Evolutionary conservation across 2,888 invertebrate species (phyloP), one percentile per base, ranked within the genome.

Genomic region (Ellobium chinense): DNA sequence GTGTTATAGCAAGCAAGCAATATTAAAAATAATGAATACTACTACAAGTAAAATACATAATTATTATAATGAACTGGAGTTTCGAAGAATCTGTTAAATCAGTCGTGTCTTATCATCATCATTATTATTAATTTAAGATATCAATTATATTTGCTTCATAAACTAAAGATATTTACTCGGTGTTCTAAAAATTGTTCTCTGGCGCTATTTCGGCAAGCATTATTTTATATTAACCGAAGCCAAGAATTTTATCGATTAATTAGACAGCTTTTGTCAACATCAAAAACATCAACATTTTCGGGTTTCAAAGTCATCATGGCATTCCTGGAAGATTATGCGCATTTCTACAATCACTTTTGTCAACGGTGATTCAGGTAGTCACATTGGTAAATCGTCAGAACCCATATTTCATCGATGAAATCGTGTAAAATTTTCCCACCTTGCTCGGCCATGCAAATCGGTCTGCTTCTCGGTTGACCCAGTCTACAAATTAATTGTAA

Each of bases 231-330:
- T 46, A 27, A 39, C 39, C 29, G 60, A 66, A 66, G 80, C 74
- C 66, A 80, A 80, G 80, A 72, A 80, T 80, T 80, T 73, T 80
- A 80, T 80, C 80, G 80, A 80, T 80, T 80, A 78, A 78, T 70
- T 78, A 78, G 78, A 72, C 60, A 78, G 78, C 63, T 78, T 78
- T 80, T 80, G 80, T 75, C 75, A 80, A 74, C 75, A 80, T 29
- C 39, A 65, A 39, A 72, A 73, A 56, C 72, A 58, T 60, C 72
- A 60, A 72, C 60, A 72, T 36, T 72, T 72, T 34, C 37, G 14
- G 18, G 27, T 58, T 37, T 58, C 36, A 2, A n/a, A 56, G 36
- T 58, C 21, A 7, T 36, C 58, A 72, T 72, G 72, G 60, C 58
- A 36, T 4, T 72, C 58, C 37, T 21, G 21, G 5, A n/a, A 56